Base-by-base conservation (phyloP, 2,888 invertebrate species). In the Eurois occulta region DNA sequence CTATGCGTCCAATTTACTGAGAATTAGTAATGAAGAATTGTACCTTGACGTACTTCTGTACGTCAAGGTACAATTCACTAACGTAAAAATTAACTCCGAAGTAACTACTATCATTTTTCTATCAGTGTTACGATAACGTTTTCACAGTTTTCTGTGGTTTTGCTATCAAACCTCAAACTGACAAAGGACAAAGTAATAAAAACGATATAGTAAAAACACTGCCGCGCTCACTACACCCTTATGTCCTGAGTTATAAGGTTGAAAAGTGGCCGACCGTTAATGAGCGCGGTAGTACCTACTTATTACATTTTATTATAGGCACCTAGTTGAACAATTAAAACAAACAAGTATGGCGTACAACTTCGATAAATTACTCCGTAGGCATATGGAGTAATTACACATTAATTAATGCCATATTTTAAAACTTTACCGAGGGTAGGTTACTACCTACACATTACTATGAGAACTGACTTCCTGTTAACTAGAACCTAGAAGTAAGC, bases 381-480 rank as follows among this genome's bases (percentile, higher is more conserved):
- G 3, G 32, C 41, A n/a, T 28, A 75, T 21, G 38, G 66, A 32
- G 18, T 21, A 62, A 77, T 67, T 60, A 77, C 13, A 58, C 48
- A 75, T 62, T 67, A 67, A 77, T 67, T 28, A 72, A 67, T 60
- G 43, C 55, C 65, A 72, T 60, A 67, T 52, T 71, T 71, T 71
- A 62, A 62, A 67, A 70, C 46, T n/a, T 21, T 60, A 67, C 28
- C 71, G 68, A 77, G 70, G 76, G 65, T 69, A 55, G 18, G 43
- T 43, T 48, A 24, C 7, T 55, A 69, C 52, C 38, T 58, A 58
- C 70, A 13, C 6, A 32, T 55, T 69, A 48, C 35, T 60, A 67
- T 60, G 67, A 72, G 67, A 68, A 76, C 43, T 21, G 38, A 77
- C 43, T 79, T 72, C 77, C 77, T 68, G 72, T 28, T 76, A 11